These are phyloP conservation scores for Muscicapa adusta DNA, from an alignment of 2,113 vertebrate genomes.

Conservation along the genomic window DNA sequence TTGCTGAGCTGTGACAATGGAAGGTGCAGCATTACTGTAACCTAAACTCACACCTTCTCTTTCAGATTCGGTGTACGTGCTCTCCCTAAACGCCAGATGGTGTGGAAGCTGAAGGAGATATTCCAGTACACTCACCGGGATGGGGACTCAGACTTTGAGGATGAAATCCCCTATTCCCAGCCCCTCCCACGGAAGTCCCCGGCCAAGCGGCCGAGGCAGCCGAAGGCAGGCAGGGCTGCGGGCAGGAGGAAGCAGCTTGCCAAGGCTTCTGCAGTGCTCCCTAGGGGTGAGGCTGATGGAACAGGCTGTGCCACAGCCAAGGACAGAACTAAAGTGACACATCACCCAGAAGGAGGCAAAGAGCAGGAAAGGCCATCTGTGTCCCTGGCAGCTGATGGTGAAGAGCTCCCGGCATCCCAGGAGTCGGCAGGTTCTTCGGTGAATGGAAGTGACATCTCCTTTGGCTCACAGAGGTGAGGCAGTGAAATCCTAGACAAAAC, in stretches of 20 bases:
- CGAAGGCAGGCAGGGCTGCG: neutral
- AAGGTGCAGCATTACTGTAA: neutral
- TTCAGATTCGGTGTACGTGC: conserved; percentile 90
- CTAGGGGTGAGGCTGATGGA: neutral
- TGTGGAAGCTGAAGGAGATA: conserved; percentile 95
- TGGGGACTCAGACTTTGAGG: conserved; percentile 78
- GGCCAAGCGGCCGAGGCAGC: neutral
- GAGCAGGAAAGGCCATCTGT: neutral
- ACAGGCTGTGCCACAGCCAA: neutral
- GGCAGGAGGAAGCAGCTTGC: neutral
- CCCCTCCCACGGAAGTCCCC: neutral
- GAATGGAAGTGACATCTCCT: conserved; percentile 78
- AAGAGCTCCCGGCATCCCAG: conserved; percentile 77
- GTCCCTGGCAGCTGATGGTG: neutral
- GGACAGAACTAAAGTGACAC: neutral
- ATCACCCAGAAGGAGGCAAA: neutral
- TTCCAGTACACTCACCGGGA: conserved; percentile 92
- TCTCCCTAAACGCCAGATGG: conserved; percentile 92
- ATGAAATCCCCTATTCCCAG: conserved; percentile 60
- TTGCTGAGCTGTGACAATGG: neutral
- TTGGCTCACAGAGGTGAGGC: conserved; percentile 70
- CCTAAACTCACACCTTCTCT: neutral
- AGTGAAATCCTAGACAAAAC: neutral
- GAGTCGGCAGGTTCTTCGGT: conserved; percentile 74
- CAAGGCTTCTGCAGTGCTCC: neutral